Conservation (phyloP, 1,140 invertebrate species). For the Papilio polyxenes region DNA sequence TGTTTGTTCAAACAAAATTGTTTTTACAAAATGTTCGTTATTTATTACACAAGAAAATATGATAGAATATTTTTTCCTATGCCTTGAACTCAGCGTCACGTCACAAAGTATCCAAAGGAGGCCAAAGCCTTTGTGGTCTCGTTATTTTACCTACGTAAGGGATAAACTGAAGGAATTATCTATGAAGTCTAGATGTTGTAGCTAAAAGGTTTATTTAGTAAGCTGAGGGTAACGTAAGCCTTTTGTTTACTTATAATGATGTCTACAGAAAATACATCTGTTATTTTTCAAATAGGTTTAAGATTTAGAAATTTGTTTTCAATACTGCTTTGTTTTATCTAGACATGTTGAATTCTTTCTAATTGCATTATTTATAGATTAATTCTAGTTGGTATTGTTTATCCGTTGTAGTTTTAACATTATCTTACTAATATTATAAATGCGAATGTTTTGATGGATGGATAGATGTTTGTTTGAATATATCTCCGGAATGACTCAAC, state of each 20-base stretch:
- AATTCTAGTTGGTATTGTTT: too few relatives aligned
- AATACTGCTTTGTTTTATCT: too few relatives aligned
- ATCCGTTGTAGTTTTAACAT: too few relatives aligned
- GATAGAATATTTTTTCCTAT: not conserved
- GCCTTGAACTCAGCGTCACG: not conserved
- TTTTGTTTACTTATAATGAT: not conserved
- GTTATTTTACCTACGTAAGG: not conserved
- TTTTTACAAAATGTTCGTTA: not conserved
- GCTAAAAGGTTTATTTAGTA: not conserved
- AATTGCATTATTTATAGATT: too few relatives aligned
- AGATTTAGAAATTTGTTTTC: not conserved
- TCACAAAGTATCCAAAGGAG: not conserved
- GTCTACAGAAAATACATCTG: not conserved
- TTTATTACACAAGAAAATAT: not conserved
- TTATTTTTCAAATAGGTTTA: not conserved
- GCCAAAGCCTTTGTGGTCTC: slow-evolving; percentile 10
- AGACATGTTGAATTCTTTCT: too few relatives aligned
- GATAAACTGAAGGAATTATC: not conserved
- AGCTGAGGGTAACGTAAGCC: not conserved
- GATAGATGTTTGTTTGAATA: not conserved
- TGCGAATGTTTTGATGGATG: too few relatives aligned
- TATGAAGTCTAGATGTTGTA: not conserved
- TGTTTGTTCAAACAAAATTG: too few relatives aligned
- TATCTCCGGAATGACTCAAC: not conserved
- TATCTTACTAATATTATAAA: too few relatives aligned